Evolutionary conservation across 2,888 invertebrate genomes (phyloP).

Genomic region (Apomyelois bistriatella): DNA sequence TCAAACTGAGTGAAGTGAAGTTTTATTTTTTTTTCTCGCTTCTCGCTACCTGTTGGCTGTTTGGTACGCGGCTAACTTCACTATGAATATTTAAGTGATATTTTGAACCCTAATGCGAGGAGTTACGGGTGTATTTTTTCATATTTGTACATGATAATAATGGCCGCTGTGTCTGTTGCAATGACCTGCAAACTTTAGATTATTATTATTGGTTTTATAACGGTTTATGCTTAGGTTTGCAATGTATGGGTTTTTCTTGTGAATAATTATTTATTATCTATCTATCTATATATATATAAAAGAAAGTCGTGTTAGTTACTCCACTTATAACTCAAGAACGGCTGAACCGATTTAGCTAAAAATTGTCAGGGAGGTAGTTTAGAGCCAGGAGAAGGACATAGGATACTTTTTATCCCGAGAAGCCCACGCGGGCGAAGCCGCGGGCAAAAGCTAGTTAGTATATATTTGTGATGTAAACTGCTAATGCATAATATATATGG

Average conservation of each 20-base stretch:
- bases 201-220: constrained; percentile 22
- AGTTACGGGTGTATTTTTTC: neutral
- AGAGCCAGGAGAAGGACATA: too few relatives aligned
- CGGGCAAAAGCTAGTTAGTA: too few relatives aligned
- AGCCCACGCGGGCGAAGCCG: too few relatives aligned
- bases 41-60: neutral
- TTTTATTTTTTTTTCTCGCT: neutral
- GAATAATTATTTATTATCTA: too few relatives aligned
- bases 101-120: neutral
- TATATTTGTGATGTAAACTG: too few relatives aligned
- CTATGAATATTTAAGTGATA: neutral
- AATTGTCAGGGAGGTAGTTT: too few relatives aligned
- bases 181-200: constrained; percentile 18
- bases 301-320: too few relatives aligned
- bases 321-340: too few relatives aligned
- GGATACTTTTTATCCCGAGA: too few relatives aligned
- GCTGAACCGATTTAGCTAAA: too few relatives aligned
- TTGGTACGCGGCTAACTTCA: neutral
- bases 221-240: constrained; percentile 15
- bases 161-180: neutral
- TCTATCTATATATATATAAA: too few relatives aligned
- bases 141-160: neutral
- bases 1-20: constrained; percentile 3
- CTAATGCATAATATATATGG: too few relatives aligned
- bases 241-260: neutral